Percentiles rank a stretch among this genome's conserved stretches.
Conservation (phyloP, 2,888 invertebrate genomes). For the Laothoe populi region DNA sequence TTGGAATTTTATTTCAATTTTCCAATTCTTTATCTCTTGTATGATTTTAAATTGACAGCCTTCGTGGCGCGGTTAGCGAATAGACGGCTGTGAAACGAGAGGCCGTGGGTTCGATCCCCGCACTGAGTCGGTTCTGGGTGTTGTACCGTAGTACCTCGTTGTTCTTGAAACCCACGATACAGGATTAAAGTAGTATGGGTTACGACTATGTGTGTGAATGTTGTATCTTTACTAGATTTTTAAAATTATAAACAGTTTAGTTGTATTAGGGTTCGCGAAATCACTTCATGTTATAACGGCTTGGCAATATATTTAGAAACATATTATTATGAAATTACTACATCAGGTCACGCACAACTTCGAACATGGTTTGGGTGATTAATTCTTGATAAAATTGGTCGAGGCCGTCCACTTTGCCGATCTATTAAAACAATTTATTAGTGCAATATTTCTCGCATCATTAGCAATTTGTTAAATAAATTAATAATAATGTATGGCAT, state of each 20-base stretch:
- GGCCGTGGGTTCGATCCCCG: not conserved
- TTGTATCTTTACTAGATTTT: too few species aligned
- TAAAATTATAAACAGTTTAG: not conserved
- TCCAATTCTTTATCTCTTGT: too few species aligned
- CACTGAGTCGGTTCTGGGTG: too few species aligned
- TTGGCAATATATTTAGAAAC: conserved; percentile 11
- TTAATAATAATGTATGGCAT: not conserved
- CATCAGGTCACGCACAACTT: conserved; percentile 20
- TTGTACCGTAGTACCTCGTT: too few species aligned
- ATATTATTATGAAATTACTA: conserved; percentile 12
- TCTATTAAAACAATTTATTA: conserved; percentile 13
- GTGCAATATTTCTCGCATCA: not conserved
- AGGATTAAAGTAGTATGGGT: too few species aligned
- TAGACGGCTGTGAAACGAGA: too few species aligned
- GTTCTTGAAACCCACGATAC: too few species aligned
- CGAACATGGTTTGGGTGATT: conserved; percentile 20
- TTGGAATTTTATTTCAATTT: too few species aligned
- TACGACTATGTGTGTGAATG: too few species aligned
- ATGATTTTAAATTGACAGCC: too few species aligned
- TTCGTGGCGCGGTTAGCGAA: too few species aligned
- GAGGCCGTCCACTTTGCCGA: conserved; percentile 8
- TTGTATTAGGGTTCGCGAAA: not conserved
- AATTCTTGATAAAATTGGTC: conserved; percentile 15
- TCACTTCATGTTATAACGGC: not conserved
- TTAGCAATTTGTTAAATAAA: conserved; percentile 8